A percentile compares a stretch with the other conserved stretches of the same genome.
Conservation (phyloP, 2,113 vertebrate species). For the Falco punctatus region DNA sequence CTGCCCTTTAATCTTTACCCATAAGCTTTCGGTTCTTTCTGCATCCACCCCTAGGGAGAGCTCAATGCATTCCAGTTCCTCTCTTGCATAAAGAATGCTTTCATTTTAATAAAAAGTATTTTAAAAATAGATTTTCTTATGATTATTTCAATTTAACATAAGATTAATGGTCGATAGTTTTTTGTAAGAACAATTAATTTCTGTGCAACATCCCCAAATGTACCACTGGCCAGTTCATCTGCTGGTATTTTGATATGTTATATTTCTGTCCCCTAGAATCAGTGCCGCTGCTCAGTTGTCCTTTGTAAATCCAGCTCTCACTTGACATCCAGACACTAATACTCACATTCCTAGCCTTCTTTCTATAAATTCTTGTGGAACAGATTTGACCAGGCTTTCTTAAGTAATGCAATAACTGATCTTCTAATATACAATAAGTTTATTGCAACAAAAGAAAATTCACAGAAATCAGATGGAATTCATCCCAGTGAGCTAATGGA, state of each 20-base stretch:
- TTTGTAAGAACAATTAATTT: not conserved
- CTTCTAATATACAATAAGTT: not conserved
- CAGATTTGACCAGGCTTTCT: not conserved
- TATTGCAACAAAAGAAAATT: not conserved
- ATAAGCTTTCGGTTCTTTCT: no score
- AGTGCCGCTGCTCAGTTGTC: not conserved
- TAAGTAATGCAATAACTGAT: not conserved
- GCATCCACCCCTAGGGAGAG: no score
- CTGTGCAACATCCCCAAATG: not conserved
- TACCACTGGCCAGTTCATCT: not conserved
- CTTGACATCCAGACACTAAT: not conserved
- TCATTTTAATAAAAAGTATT: not conserved
- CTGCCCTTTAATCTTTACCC: no score
- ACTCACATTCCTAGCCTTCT: not conserved
- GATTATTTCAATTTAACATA: not conserved
- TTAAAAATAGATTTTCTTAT: not conserved
- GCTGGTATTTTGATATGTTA: not conserved
- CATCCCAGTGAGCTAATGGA: not conserved
- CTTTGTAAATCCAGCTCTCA: not conserved
- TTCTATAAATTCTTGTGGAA: not conserved
- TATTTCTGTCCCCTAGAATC: not conserved
- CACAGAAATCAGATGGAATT: not conserved
- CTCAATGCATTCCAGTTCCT: no score
- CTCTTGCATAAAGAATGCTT: not conserved
- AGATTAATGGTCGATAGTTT: not conserved